Percentiles rank a stretch among this genome's conserved stretches.
Evolutionary conservation across 37 sponge, comb jelly and placozoan species (phyloP).

Genomic region (Corticium candelabrum): DNA sequence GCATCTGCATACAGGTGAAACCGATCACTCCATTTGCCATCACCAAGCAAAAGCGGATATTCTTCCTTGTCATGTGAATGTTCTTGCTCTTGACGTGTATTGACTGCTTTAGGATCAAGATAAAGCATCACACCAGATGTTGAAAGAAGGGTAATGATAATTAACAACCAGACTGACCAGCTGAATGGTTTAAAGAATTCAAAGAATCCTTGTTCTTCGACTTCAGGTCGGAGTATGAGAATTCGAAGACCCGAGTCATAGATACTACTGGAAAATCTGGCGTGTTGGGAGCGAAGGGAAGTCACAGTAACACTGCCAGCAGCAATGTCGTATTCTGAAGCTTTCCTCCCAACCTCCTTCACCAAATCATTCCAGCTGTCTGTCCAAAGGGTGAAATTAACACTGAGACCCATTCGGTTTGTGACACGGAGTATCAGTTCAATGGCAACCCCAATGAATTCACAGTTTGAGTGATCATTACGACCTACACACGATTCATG

Average conservation of each 20-base stretch:
- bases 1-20: neutral
- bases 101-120: neutral
- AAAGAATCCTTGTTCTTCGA: neutral
- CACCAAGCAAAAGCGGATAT: neutral
- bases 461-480: neutral
- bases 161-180: neutral
- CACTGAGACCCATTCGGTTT: neutral
- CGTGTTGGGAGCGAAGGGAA: neutral
- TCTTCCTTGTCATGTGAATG: neutral
- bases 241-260: slow-evolving; percentile 1
- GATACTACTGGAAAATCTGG: neutral
- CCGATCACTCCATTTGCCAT: too few species aligned
- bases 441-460: neutral
- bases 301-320: neutral
- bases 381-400: neutral
- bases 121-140: neutral
- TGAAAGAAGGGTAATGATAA: neutral
- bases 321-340: neutral
- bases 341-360: neutral
- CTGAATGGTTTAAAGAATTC: neutral
- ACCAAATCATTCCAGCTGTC: slow-evolving; percentile 2
- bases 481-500: neutral
- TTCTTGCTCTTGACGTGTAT: neutral
- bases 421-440: neutral
- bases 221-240: neutral